A percentile compares a stretch with the other conserved stretches of the same genome.
These are phyloP conservation scores for Protodeltote pygarga DNA, from an alignment of 2,888 invertebrate species.

Conservation along the genomic window DNA sequence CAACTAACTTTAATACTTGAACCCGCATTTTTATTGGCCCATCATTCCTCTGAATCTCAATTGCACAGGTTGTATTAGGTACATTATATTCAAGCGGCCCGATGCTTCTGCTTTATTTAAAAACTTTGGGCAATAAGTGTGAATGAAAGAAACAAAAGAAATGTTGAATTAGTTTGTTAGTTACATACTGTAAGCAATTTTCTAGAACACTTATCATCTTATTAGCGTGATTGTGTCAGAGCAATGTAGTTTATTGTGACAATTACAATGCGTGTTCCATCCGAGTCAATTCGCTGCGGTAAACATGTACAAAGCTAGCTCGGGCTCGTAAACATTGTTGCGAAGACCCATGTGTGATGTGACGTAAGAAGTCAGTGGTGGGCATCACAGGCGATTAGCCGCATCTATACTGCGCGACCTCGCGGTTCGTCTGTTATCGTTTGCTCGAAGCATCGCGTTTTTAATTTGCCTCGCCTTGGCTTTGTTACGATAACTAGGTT, in stretches of 20 bases:
- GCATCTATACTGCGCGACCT: conserved; percentile 39
- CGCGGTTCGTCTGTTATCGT: conserved; percentile 45
- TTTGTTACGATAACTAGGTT: conserved; percentile 43
- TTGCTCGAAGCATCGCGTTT: conserved; percentile 34
- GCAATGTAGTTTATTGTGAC: conserved; percentile 18
- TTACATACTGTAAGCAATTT: not conserved
- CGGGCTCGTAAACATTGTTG: conserved; percentile 32
- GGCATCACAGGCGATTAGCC: conserved; percentile 41
- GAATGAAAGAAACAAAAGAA: too few relatives aligned
- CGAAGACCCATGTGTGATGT: conserved; percentile 43
- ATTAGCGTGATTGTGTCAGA: conserved; percentile 9
- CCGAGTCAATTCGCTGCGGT: conserved; percentile 29
- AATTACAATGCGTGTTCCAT: conserved; percentile 36
- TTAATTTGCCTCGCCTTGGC: conserved; percentile 47
- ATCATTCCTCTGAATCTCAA: too few relatives aligned
- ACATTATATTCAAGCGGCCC: too few relatives aligned
- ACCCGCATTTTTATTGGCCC: too few relatives aligned
- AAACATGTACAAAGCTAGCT: conserved; percentile 26
- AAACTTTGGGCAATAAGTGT: too few relatives aligned
- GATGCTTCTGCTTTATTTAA: too few relatives aligned
- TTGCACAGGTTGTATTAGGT: too few relatives aligned
- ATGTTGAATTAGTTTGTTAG: too few relatives aligned
- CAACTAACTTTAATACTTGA: too few relatives aligned
- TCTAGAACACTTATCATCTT: not conserved
- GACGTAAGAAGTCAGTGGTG: conserved; percentile 48